Evolutionary conservation across 1,140 invertebrate species (phyloP), one percentile per base, ranked within the genome.

Genomic region (Myzus persicae): DNA sequence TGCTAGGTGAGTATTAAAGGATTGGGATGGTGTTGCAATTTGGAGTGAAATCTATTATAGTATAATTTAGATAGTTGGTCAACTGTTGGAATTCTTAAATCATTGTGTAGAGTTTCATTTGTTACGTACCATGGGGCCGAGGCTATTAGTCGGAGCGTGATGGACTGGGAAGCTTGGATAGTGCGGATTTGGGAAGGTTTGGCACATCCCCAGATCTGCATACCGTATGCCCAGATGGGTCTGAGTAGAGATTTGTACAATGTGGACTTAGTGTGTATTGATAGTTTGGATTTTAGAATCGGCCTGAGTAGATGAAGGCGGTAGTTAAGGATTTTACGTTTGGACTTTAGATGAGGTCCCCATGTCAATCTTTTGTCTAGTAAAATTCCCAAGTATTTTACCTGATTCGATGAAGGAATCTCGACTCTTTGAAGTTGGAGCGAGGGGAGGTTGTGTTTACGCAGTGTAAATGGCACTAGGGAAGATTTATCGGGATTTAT

Each of bases 161-260:
- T 90, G 5, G 88, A 91, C 46, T 93, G 93, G n/a, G 36, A 48
- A 6, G 90, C 31, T 94, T 95, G 93, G 8, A 44, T 44, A 8
- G 42, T 44, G 42, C 42, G 42, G 42, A 8, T 44, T 44, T 44
- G 42, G 54, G 94, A 94, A 51, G 94, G 94, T 44, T 91, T 94
- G 42, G 95, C 94, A 38, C 90, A 94, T 38, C 94, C 94, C 94
- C 94, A 95, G 11, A 95, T 90, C 93, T 95, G 94, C 5, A 95
- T 94, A 26, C 94, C 95, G 91, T 95, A 95, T 93, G 42, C 94
- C 42, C 42, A 44, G 8, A 44, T 44, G 42, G 42, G 94, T 92
- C 94, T 94, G 20, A 95, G 93, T 8, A 95, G 94, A 8, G 67
- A 40, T 51, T 94, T 94, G 93, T 95, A 95, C 7, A 95, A 51